These are phyloP conservation scores for Siderastrea radians DNA, from an alignment of 92 coral and sea anemone species.

Conservation along the genomic window DNA sequence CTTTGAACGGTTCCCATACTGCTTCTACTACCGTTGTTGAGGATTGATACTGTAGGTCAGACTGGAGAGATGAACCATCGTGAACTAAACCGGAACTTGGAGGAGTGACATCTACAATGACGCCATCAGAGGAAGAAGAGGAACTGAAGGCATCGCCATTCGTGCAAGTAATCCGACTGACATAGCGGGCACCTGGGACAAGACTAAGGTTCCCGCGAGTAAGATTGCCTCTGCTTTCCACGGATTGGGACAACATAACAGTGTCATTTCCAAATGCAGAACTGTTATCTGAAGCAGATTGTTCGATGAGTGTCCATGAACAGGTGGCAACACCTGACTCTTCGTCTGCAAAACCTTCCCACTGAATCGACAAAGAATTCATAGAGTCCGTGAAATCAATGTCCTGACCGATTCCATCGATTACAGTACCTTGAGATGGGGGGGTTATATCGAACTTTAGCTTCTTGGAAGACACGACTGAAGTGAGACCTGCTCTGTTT, in stretches of 20 bases:
- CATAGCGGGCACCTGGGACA: constrained; percentile 82
- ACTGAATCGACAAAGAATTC: constrained; percentile 62
- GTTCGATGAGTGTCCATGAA: constrained; percentile 78
- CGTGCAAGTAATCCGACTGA: constrained; percentile 81
- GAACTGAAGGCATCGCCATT: constrained; percentile 88
- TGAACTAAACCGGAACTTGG: constrained; percentile 70
- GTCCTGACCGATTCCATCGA: constrained; percentile 80
- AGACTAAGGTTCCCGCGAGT: constrained; percentile 75
- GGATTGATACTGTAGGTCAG: constrained; percentile 72
- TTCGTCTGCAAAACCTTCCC: constrained; percentile 84
- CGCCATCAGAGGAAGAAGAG: constrained; percentile 85
- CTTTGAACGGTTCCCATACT: constrained; percentile 80
- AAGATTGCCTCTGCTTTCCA: constrained; percentile 61
- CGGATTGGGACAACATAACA: constrained; percentile 58
- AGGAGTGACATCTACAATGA: constrained; percentile 85
- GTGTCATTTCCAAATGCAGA: constrained; percentile 71
- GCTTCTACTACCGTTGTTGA: constrained; percentile 61
- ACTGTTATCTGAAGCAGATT: constrained; percentile 71
- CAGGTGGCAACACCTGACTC: constrained; percentile 84
- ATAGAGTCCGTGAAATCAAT: constrained; percentile 74
- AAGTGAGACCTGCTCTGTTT: constrained; percentile 83
- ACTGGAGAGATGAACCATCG: constrained; percentile 65
- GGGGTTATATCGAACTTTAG: constrained; percentile 82
- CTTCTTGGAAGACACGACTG: constrained; percentile 79
- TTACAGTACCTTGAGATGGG: constrained; percentile 88